Evolutionary conservation across 2,888 invertebrate species (phyloP), one percentile per base, ranked within the genome.

Genomic region (Cancer borealis): DNA sequence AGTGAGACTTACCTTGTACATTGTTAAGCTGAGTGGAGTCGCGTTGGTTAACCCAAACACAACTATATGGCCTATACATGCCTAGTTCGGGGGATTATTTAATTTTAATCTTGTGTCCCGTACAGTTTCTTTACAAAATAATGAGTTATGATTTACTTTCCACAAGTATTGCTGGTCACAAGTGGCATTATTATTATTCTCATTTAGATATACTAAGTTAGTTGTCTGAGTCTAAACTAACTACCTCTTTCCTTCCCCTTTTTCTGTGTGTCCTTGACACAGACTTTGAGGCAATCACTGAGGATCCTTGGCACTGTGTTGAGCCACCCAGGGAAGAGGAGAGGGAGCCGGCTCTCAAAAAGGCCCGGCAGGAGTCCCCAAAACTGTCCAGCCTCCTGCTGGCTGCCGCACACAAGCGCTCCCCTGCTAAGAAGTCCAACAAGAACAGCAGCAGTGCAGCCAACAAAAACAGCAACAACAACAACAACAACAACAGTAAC

Each of bases 361-460:
- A 92, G 90, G 95, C 95, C 30, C 93, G 95, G 30, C 94, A 95
- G 92, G 95, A 95, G 49, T 95, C 95, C 5, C 95, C 95, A 2
- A 95, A 95, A 66, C 93, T 95, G 30, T 95, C 95, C 45, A 95
- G 95, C 87, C 94, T 95, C 14, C 94, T 95, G 47, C 26, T 95
- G 47, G 95, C 94, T 26, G 95, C 93, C 88, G 90, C 93, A 60
- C 90, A 94, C 39, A 95, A 95, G 46, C 90, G 91, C 12, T 93
- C 94, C 26, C 93, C 95, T 17, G 88, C 91, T 10, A 93, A 88
- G 84, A 93, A 93, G 49, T 46, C 89, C 12, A 73, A 39, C 10
- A 95, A 95, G 90, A 79, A 47, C 87, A 79, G 66, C 26, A 47
- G 54, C 10, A 54, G 39, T 21, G 8, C 17, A 26, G 21, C 30